Evolutionary conservation across 2,888 invertebrate species (phyloP).

Genomic region (Marasmarcha lunaedactyla): DNA sequence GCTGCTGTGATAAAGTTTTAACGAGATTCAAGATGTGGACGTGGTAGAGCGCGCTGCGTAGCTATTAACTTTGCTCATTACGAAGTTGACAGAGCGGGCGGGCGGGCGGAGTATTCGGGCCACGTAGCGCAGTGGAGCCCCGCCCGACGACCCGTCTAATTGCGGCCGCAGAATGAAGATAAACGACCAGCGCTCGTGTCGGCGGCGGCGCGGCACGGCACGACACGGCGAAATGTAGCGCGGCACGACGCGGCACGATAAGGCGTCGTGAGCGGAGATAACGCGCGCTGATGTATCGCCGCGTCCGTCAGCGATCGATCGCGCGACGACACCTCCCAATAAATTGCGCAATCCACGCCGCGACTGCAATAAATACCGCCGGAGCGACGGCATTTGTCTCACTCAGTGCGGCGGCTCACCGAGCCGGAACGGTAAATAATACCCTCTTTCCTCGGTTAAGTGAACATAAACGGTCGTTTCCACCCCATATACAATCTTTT

Average conservation of each 20-base stretch:
- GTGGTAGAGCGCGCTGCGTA: slow-evolving; percentile 51
- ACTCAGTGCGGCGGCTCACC: slow-evolving; percentile 66
- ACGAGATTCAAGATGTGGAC: slow-evolving; percentile 46
- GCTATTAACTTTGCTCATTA: slow-evolving; percentile 70
- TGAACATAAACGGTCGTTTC: slow-evolving; percentile 70
- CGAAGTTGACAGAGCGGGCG: slow-evolving; percentile 61
- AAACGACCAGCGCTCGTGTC: slow-evolving; percentile 75
- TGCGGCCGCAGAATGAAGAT: slow-evolving; percentile 78
- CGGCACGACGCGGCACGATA: slow-evolving; percentile 32
- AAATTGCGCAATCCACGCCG: slow-evolving; percentile 67
- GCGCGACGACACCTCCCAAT: slow-evolving; percentile 64
- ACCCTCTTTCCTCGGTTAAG: slow-evolving; percentile 70
- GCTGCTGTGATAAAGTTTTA: slow-evolving; percentile 34
- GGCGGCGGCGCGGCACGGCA: slow-evolving; percentile 9
- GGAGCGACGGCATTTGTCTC: slow-evolving; percentile 63
- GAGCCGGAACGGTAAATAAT: slow-evolving; percentile 69
- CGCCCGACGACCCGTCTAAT: slow-evolving; percentile 78
- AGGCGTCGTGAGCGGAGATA: slow-evolving; percentile 65
- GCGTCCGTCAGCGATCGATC: slow-evolving; percentile 66
- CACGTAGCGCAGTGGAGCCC: slow-evolving; percentile 50
- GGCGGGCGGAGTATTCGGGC: slow-evolving; percentile 43
- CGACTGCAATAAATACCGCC: slow-evolving; percentile 66
- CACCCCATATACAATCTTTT: slow-evolving; percentile 69
- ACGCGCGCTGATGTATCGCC: slow-evolving; percentile 60
- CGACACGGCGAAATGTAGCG: slow-evolving; percentile 20